Evolutionary conservation across 2,888 invertebrate species (phyloP).

Genomic region (Zelleria hepariella): DNA sequence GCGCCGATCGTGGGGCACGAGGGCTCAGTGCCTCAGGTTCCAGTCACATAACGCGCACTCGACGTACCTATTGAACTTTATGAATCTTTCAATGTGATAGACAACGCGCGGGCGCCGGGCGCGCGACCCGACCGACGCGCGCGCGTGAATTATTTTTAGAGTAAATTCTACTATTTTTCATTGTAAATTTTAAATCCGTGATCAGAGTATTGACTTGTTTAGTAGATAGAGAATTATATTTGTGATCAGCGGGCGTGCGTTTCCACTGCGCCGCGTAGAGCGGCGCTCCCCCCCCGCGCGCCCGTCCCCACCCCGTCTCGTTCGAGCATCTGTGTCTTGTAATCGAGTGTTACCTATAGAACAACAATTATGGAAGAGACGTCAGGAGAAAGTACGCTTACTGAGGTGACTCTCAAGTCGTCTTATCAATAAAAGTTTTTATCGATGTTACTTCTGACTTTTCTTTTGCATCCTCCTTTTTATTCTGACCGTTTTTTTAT

Average conservation of each 20-base stretch:
- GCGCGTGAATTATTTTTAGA: constrained; percentile 64
- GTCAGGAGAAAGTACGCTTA: constrained; percentile 69
- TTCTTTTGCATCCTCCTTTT: neutral
- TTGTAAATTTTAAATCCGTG: constrained; percentile 68
- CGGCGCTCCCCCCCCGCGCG: constrained; percentile 41
- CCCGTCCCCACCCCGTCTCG: constrained; percentile 48
- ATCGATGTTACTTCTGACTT: constrained; percentile 50
- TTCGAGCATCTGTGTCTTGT: constrained; percentile 62
- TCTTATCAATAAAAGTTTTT: constrained; percentile 69
- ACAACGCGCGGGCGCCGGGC: constrained; percentile 56
- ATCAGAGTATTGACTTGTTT: constrained; percentile 60
- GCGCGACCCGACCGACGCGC: constrained; percentile 56
- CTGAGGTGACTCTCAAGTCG: constrained; percentile 53
- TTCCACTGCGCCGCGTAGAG: constrained; percentile 39
- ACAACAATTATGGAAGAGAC: constrained; percentile 48
- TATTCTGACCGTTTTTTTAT: too few relatives aligned
- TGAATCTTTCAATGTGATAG: constrained; percentile 71
- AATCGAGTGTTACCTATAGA: constrained; percentile 60
- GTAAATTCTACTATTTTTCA: constrained; percentile 70
- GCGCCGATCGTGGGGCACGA: constrained; percentile 23
- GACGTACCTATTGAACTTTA: constrained; percentile 51
- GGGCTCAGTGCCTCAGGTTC: constrained; percentile 17
- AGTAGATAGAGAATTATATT: constrained; percentile 69
- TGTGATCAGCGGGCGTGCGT: constrained; percentile 54
- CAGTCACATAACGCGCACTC: constrained; percentile 19